A percentile compares a stretch with the other conserved stretches of the same genome.
Evolutionary conservation across 2,888 invertebrate genomes (phyloP).

Genomic region (Oxyteleia sp.): DNA sequence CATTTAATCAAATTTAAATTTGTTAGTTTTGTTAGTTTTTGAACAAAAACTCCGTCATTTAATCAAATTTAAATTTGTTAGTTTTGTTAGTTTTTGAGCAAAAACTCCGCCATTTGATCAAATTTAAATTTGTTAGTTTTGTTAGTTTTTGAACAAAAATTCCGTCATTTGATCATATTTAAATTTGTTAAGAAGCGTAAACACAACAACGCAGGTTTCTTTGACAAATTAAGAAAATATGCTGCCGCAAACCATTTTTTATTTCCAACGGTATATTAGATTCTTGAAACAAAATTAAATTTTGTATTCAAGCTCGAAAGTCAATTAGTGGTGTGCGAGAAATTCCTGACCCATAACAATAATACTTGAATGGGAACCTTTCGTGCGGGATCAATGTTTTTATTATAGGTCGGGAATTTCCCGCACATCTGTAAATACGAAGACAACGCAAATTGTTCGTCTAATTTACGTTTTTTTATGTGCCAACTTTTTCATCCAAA

Average conservation of each 20-base stretch:
- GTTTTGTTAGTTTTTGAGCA: too few species aligned
- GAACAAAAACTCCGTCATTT: too few species aligned
- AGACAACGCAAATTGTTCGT: slow-evolving; percentile 26
- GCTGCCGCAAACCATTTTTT: slow-evolving; percentile 29
- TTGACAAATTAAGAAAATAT: slow-evolving; percentile 7
- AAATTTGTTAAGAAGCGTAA: neutral
- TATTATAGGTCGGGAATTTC: slow-evolving; percentile 72
- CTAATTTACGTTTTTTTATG: too few species aligned
- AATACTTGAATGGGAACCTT: slow-evolving; percentile 72
- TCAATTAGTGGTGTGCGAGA: slow-evolving; percentile 72
- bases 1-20: too few species aligned
- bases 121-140: too few species aligned
- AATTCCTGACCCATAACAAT: slow-evolving; percentile 73
- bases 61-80: too few species aligned
- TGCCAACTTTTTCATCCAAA: too few species aligned
- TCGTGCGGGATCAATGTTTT: slow-evolving; percentile 73
- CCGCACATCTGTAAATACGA: slow-evolving; percentile 63
- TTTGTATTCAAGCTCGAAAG: slow-evolving; percentile 70
- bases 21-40: too few species aligned
- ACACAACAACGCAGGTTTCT: neutral
- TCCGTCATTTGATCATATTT: too few species aligned
- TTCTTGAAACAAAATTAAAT: slow-evolving; percentile 69
- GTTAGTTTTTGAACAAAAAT: too few species aligned
- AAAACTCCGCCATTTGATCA: too few species aligned
- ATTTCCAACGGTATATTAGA: slow-evolving; percentile 48